These are phyloP conservation scores for Lithobates pipiens DNA, from an alignment of 2,797 vertebrate species.

Conservation along the genomic window DNA sequence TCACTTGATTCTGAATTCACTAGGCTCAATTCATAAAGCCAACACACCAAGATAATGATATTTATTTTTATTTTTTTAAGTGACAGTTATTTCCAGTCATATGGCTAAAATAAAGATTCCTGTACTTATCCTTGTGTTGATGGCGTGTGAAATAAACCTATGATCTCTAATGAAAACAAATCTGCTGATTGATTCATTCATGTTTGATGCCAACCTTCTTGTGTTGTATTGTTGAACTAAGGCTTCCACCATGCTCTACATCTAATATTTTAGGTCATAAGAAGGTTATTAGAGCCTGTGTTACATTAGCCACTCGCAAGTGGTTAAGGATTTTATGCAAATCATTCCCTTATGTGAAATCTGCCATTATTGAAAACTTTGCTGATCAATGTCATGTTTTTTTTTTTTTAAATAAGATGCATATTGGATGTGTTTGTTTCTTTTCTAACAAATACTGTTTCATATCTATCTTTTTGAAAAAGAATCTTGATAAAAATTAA, in stretches of 20 bases:
- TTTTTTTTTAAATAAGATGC: not conserved
- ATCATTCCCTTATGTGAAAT: not conserved
- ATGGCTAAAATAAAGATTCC: too few species aligned
- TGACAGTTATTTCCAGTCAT: too few species aligned
- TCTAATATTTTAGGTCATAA: not conserved
- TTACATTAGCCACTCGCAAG: not conserved
- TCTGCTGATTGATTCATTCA: not conserved
- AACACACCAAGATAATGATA: not conserved
- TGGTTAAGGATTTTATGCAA: not conserved
- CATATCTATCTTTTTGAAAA: not conserved
- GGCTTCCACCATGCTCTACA: too few species aligned
- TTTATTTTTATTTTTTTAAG: too few species aligned
- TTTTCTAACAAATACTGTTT: conserved; percentile 24
- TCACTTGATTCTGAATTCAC: not conserved
- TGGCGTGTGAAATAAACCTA: not conserved
- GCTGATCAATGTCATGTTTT: conserved; percentile 2
- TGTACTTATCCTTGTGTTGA: not conserved
- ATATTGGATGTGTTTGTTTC: conserved; percentile 10
- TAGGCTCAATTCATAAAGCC: not conserved
- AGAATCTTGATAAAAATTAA: conserved; percentile 19
- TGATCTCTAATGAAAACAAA: too few species aligned
- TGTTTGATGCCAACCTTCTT: not conserved
- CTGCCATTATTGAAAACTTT: not conserved
- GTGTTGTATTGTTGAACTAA: not conserved
- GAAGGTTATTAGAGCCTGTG: not conserved